Percentiles rank a stretch among this genome's conserved stretches.
phyloP scores from a whole-genome alignment of 2,113 vertebrate genomes.

The Rhynchopsitta pachyrhyncha region DNA sequence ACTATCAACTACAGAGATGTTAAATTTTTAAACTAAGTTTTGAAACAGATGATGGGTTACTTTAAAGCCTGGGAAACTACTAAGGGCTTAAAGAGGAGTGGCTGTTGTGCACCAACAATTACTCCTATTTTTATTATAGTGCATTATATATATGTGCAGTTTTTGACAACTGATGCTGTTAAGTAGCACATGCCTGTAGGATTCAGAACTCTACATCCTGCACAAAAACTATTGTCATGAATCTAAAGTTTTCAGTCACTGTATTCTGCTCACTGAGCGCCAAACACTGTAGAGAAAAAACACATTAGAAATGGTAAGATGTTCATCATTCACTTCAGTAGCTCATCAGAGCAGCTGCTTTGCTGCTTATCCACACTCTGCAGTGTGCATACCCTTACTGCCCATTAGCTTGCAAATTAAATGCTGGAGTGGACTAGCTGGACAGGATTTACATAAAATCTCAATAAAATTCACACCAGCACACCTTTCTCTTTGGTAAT shows the following conservation, averaged over 20 bases:
- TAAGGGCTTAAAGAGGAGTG: background rate
- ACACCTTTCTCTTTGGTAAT: constrained; percentile 35
- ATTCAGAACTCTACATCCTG: background rate
- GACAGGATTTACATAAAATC: constrained; percentile 42
- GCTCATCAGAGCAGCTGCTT: background rate
- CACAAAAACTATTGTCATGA: background rate
- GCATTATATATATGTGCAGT: too few species aligned
- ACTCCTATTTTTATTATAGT: background rate
- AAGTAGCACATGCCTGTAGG: background rate
- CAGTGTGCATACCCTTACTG: background rate
- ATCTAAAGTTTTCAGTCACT: background rate
- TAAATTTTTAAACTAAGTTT: background rate
- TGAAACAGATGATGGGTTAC: background rate
- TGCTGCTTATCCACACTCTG: background rate
- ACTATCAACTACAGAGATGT: background rate
- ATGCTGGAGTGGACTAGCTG: constrained; percentile 10
- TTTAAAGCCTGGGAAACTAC: background rate
- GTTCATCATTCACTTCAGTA: background rate
- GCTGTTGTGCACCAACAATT: background rate
- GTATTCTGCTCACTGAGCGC: background rate
- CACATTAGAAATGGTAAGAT: background rate
- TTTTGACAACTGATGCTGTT: background rate
- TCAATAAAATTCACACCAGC: constrained; percentile 16
- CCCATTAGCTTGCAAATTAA: constrained; percentile 37
- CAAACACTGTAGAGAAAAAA: background rate